phyloP scores from a whole-genome alignment of 37 sponge, comb jelly and placozoan genomes.

The Trichoplax adhaerens region DNA sequence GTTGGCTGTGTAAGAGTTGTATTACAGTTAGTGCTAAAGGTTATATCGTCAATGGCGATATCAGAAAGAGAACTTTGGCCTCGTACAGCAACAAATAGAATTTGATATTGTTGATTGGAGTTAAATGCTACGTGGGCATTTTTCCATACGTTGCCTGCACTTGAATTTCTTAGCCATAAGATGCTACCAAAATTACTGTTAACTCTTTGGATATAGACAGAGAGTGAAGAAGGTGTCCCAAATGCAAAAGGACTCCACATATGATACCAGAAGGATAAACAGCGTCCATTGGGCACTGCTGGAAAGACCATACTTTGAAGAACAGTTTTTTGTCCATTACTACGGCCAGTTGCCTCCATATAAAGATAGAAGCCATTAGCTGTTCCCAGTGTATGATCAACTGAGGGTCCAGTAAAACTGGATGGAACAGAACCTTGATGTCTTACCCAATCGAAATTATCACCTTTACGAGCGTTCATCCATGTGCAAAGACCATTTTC shows the following conservation, averaged over 20 bases:
- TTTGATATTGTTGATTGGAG: not conserved
- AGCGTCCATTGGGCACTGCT: too few relatives aligned
- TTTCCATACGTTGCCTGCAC: slow-evolving; percentile 7
- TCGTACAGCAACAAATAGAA: not conserved
- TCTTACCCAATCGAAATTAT: slow-evolving; percentile 15
- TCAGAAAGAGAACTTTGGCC: not conserved
- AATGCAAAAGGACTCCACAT: too few relatives aligned
- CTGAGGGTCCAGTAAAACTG: slow-evolving; percentile 15
- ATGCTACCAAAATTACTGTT: not conserved
- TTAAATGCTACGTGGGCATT: slow-evolving; percentile 1
- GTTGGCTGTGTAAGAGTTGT: too few relatives aligned
- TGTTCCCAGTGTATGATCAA: slow-evolving; percentile 14
- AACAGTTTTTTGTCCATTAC: slow-evolving; percentile 1
- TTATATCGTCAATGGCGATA: not conserved
- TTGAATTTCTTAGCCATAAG: too few relatives aligned
- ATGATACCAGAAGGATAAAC: too few relatives aligned
- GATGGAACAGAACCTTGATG: slow-evolving; percentile 11
- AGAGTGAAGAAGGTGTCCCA: too few relatives aligned
- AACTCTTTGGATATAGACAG: too few relatives aligned
- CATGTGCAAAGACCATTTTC: slow-evolving; percentile 6
- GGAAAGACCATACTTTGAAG: too few relatives aligned
- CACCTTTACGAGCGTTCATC: slow-evolving; percentile 11
- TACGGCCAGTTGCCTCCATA: slow-evolving; percentile 11
- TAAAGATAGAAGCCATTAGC: slow-evolving; percentile 7
- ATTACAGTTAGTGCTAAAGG: not conserved